Base-by-base conservation (phyloP, 2,797 vertebrate species). In the Gephyroberyx darwinii region DNA sequence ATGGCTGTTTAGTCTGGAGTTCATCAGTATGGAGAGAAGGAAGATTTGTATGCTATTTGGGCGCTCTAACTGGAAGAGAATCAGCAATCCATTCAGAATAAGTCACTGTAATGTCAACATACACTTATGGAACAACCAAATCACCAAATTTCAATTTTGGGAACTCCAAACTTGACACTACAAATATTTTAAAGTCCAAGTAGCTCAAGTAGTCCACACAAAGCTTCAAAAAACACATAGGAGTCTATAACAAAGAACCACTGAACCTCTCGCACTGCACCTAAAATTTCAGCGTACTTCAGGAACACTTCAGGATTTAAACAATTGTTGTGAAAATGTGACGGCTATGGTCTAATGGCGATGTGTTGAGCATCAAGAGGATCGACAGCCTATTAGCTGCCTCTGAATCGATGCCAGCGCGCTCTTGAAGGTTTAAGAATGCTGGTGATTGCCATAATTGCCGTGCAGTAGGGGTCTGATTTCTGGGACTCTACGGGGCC, bases 401-500 rank as follows among this genome's bases (percentile, higher is more conserved):
- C 66, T 77, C 61, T 82, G 83, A 81, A 47, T 86, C 75, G 5
- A 39, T 63, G 84, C 84, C 86, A 87, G 77, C 33, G 48, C 16
- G 48, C 77, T 69, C 69, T 69, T 39, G 62, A 72, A 59, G 35
- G 50, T 62, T 84, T 48, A 62, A 83, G 55, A 83, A 75, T 56
- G 75, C 68, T 70, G 67, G 69, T 88, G 78, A 86, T 90, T 85
- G 79, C 80, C n/a, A 13, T 74, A 84, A 90, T 88, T 81, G 68
- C 70, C 75, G 69, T 78, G 66, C 39, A 70, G 79, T 64, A 53
- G 48, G 47, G 58, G 47, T 76, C 66, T 78, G 67, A 85, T 75
- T 66, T 61, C 47, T 59, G 59, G 71, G 69, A 74, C 74, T 78
- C 47, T 33, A 66, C 17, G 26, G 56, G 73, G 70, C 47, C 35